Percentiles rank a stretch among this genome's conserved stretches.
Evolutionary conservation across 2,797 vertebrate genomes (phyloP).

Genomic region (Cichlasoma orientale): DNA sequence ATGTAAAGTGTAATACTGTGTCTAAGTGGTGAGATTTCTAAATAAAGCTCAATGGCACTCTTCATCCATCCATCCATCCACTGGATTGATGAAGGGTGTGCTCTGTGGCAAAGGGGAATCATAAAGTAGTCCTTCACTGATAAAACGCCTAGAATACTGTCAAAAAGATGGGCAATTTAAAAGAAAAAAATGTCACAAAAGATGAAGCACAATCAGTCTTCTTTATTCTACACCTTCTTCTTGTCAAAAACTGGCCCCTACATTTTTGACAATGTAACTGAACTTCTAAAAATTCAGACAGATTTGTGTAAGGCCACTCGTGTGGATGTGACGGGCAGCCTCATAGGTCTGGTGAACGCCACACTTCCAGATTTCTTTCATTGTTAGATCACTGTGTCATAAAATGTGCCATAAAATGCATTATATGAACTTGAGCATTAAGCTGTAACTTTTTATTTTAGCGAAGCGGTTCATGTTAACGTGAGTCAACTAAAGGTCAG

Average conservation of each 20-base stretch:
- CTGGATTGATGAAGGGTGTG: not conserved
- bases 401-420: not conserved
- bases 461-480: not conserved
- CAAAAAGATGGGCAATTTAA: not conserved
- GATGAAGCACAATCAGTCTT: not conserved
- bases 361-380: not conserved
- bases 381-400: not conserved
- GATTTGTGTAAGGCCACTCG: not conserved
- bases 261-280: not conserved
- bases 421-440: not conserved
- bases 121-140: not conserved
- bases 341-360: not conserved
- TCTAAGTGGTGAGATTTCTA: rapidly evolving
- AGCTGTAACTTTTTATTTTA: not conserved
- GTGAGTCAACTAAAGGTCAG: not conserved
- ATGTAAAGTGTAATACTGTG: not conserved
- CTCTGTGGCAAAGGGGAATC: not conserved
- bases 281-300: not conserved
- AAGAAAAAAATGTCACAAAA: not conserved
- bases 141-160: not conserved
- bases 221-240: not conserved
- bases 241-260: not conserved
- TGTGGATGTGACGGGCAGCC: not conserved
- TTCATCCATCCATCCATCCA: too few species aligned
- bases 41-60: not conserved